Percentiles rank a stretch among this genome's conserved stretches.
These are phyloP conservation scores for Drosophila rellima DNA, from an alignment of 2,888 invertebrate genomes.

Conservation along the genomic window DNA sequence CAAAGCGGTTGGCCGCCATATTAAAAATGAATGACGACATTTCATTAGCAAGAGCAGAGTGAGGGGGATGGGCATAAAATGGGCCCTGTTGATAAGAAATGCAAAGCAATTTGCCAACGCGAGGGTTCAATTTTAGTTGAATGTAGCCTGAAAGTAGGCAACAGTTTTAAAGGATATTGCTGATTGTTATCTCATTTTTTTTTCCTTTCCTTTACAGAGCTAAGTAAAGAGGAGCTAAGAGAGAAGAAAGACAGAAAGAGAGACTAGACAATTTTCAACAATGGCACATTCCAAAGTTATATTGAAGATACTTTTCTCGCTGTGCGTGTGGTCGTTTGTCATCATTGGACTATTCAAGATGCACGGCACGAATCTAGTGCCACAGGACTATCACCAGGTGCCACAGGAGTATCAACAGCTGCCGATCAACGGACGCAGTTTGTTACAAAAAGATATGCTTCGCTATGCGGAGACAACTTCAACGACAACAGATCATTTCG, in stretches of 20 bases:
- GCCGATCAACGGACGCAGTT: conserved; percentile 84
- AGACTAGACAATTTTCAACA: conserved; percentile 29
- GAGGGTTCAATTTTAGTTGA: conserved; percentile 22
- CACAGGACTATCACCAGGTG: conserved; percentile 83
- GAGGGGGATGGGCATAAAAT: background rate
- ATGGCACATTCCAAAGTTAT: conserved; percentile 85
- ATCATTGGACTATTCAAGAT: conserved; percentile 85
- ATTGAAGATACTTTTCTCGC: conserved; percentile 85
- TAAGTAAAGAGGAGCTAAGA: background rate
- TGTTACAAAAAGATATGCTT: conserved; percentile 85
- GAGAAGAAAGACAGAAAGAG: background rate
- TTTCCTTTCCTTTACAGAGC: conserved; percentile 1
- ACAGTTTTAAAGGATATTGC: background rate
- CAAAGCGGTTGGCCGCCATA: conserved; percentile 53
- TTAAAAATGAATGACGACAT: conserved; percentile 65
- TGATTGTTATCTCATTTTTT: background rate
- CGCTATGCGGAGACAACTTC: conserved; percentile 85
- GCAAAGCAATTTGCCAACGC: conserved; percentile 51
- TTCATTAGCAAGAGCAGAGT: conserved; percentile 41
- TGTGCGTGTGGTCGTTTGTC: conserved; percentile 86
- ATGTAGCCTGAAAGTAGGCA: conserved; percentile 45
- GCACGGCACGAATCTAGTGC: conserved; percentile 84
- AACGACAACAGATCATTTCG: conserved; percentile 85
- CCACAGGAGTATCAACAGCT: conserved; percentile 84
- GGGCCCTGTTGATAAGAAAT: conserved; percentile 50